phyloP scores from a whole-genome alignment of 1,140 invertebrate genomes.

The Diabrotica undecimpunctata region DNA sequence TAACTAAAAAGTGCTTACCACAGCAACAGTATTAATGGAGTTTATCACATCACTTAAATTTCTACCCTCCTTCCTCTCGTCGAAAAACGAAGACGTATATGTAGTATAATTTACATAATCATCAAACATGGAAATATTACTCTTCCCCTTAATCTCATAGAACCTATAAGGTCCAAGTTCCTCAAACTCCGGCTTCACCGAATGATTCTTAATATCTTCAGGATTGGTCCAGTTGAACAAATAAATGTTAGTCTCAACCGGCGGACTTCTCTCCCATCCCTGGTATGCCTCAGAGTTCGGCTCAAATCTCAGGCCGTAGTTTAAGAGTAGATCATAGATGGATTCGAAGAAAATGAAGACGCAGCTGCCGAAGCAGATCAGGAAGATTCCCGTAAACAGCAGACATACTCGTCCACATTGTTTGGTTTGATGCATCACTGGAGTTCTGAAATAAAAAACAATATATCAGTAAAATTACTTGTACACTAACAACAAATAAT shows the following conservation, averaged over 20 bases:
- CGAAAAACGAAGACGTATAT: constrained; percentile 72
- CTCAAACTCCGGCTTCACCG: constrained; percentile 53
- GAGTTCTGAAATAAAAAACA: constrained; percentile 20
- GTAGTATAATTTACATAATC: constrained; percentile 73
- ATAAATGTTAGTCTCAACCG: constrained; percentile 60
- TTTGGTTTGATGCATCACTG: constrained; percentile 25
- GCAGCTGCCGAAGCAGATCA: constrained; percentile 25
- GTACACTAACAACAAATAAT: no score
- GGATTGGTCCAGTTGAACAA: constrained; percentile 83
- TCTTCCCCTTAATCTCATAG: constrained; percentile 65
- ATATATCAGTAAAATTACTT: neutral
- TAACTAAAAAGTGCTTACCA: constrained; percentile 58
- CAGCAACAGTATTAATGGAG: constrained; percentile 76
- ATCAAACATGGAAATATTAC: constrained; percentile 65
- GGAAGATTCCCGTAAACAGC: constrained; percentile 27
- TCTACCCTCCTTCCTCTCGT: constrained; percentile 67
- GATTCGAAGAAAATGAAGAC: constrained; percentile 30
- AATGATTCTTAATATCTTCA: constrained; percentile 49
- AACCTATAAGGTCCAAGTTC: constrained; percentile 70
- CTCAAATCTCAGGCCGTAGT: constrained; percentile 23
- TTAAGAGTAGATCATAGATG: constrained; percentile 32
- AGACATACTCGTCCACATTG: constrained; percentile 25
- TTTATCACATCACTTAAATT: constrained; percentile 69
- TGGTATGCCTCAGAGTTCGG: constrained; percentile 30
- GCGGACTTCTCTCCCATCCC: constrained; percentile 41